Base-by-base conservation (phyloP, 2,797 vertebrate species). In the Esox lucius region DNA sequence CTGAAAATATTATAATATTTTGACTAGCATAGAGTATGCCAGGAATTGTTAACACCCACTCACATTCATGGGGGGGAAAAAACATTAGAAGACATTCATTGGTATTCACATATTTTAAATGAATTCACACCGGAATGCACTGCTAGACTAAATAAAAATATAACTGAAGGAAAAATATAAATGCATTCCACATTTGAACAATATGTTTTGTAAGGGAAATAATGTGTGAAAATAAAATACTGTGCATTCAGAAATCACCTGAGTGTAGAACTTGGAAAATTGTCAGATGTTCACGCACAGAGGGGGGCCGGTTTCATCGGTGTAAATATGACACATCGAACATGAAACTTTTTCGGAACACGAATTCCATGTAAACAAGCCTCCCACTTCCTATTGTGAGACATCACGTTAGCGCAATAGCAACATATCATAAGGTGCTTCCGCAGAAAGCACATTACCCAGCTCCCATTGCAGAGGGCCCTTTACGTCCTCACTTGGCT, bases 401-500 rank as follows among this genome's bases (percentile, higher is more conserved):
- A 22, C 22, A 11, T 5, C 22, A 61, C 11, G 56, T 61, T 61
- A 56, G n/a, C 53, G 11, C 9, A 59, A 59, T 5, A 61, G 61
- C 61, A 24, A 24, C 56, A 24, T 11, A 61, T 24, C 22, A 24
- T 26, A 11, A 24, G 56, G n/a, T 53, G 6, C 17, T 9, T 48
- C 51, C 51, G 4, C 12, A 61, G 75, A 81, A 80, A 78, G 76
- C 75, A 80, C 62, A 16, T 53, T 75, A 68, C 31, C 70, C 66
- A 19, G 66, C n/a, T 49, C 7, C 68, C 24, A 74, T 72, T 78
- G 77, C 71, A 59, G 9, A 61, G 56, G 56, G 22, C 22, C 56
- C 56, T 46, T 0, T 46, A 61, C 56, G 66, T 69, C 39, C 33
- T 39, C 31, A 53, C 56, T 71, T 77, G 49, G 49, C 49, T 78